phyloP scores from a whole-genome alignment of 2,888 invertebrate genomes.

The Cryptocheilus praepositus region DNA sequence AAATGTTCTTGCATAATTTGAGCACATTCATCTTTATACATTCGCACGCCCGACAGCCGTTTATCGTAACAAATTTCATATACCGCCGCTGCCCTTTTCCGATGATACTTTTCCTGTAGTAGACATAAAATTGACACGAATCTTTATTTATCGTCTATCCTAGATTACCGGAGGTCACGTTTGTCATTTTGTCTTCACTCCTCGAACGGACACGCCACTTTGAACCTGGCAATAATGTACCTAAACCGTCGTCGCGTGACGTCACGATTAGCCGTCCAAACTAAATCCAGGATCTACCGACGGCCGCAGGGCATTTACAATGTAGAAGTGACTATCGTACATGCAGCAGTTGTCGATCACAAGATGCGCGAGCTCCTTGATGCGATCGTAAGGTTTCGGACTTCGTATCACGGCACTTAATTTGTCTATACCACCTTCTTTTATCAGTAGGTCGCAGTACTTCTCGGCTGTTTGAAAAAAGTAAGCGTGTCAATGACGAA shows the following conservation, averaged over 20 bases:
- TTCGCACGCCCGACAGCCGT: slow-evolving; percentile 1
- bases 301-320: slow-evolving; percentile 34
- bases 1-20: slow-evolving; percentile 26
- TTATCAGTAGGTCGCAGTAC: slow-evolving; percentile 91
- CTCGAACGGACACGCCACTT: no score
- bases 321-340: slow-evolving; percentile 36
- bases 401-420: slow-evolving; percentile 81
- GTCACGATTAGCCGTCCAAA: slow-evolving; percentile 38
- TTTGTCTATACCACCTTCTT: slow-evolving; percentile 88
- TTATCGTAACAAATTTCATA: no score
- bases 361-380: slow-evolving; percentile 82
- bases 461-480: slow-evolving; percentile 84
- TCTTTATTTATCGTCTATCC: background rate
- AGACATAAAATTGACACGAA: slow-evolving; percentile 22
- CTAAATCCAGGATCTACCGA: slow-evolving; percentile 44
- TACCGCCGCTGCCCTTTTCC: background rate
- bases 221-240: no score
- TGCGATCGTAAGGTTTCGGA: slow-evolving; percentile 80
- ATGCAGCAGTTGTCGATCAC: slow-evolving; percentile 82
- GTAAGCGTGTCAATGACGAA: background rate
- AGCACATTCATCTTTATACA: slow-evolving; percentile 33
- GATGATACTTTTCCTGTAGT: slow-evolving; percentile 15
- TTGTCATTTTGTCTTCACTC: slow-evolving; percentile 11
- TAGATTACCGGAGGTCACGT: background rate
- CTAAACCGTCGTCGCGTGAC: no score